Evolutionary conservation across 2,797 vertebrate genomes (phyloP), one percentile per base, ranked within the genome.

Genomic region (Sebastes dallii): DNA sequence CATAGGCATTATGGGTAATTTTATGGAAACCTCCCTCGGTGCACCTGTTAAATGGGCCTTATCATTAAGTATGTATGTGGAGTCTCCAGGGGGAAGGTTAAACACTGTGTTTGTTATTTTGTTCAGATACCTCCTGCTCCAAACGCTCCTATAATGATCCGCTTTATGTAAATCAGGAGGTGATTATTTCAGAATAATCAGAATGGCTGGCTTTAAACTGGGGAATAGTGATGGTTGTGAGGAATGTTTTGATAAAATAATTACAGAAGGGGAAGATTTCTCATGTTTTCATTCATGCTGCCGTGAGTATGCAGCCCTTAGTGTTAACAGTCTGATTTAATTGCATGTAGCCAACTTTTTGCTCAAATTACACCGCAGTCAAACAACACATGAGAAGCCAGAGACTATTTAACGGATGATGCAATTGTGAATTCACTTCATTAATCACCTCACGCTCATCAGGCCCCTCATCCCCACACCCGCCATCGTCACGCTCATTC

Each of bases 361-460:
- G 46, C 70, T 79, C 27, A 66, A 75, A 83, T 90, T 79, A 81
- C 62, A 62, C 72, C 1, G 20, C 61, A 56, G 86, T 85, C 80
- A 80, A 70, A 88, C 70, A 80, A 80, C 73, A 67, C 70, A 76
- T n/a, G 55, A 85, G 82, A 72, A 82, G 71, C 80, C 75, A 69
- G 83, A 80, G 83, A 86, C 86, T 84, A 82, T 92, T 92, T 92
- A 89, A 85, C 86, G 86, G 90, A 90, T 91, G 86, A 88, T 81
- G 86, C 72, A 59, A 61, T 91, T 88, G 77, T 84, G 79, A 52
- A 52, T 52, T n/a, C 46, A n/a, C 46, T 52, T 86, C 86, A 83
- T 90, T 85, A 75, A 82, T 88, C 87, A 85, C 83, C 81, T 86
- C 68, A 65, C 18, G 55, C 84, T 88, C 72, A 78, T 39, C 68